These are phyloP conservation scores for Poeciliopsis turrubarensis DNA, from an alignment of 2,113 vertebrate species.

Conservation along the genomic window DNA sequence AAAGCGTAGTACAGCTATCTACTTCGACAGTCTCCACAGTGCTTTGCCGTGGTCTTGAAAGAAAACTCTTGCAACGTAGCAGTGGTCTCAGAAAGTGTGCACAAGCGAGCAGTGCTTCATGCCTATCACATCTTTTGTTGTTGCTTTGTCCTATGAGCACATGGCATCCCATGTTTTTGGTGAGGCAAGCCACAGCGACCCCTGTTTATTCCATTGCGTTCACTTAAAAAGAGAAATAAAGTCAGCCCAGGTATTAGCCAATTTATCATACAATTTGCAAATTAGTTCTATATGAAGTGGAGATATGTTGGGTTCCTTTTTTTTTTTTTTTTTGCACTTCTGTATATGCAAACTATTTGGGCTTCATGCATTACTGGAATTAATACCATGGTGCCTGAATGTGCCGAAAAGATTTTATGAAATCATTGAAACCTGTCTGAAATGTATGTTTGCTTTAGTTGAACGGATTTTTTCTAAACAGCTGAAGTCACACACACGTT, in stretches of 20 bases:
- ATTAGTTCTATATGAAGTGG: no score
- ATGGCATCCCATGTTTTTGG: conserved; percentile 85
- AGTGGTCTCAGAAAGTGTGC: neutral
- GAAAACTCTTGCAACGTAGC: neutral
- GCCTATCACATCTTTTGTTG: conserved; percentile 83
- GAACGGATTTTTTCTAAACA: no score
- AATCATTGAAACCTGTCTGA: no score
- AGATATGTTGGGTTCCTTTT: neutral
- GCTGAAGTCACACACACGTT: no score
- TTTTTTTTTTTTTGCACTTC: neutral
- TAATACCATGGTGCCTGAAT: neutral
- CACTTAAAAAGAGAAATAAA: neutral
- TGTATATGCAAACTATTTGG: neutral
- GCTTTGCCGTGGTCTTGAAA: neutral
- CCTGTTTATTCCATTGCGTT: conserved; percentile 38
- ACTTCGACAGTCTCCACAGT: neutral
- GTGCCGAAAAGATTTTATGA: neutral
- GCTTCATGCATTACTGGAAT: neutral
- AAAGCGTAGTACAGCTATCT: no score
- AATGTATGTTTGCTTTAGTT: no score
- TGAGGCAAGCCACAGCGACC: conserved; percentile 79
- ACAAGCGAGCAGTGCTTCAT: conserved; percentile 27
- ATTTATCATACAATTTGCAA: no score
- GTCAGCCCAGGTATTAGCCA: no score
- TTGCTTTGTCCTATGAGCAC: conserved; percentile 93